phyloP scores from a whole-genome alignment of 2,113 vertebrate genomes.

The Sinosuthora webbiana region DNA sequence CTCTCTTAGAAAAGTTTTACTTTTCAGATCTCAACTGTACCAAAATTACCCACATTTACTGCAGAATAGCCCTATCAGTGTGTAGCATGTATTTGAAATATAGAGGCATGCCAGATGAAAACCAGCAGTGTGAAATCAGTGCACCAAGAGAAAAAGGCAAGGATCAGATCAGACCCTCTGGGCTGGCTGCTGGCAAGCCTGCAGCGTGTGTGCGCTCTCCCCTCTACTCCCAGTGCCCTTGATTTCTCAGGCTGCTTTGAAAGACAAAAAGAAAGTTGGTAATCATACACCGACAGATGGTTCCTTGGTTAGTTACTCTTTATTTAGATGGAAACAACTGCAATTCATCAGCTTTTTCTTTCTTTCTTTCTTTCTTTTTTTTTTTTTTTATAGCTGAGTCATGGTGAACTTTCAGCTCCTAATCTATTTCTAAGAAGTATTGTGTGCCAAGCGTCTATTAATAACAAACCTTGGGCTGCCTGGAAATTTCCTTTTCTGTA shows the following conservation, averaged over 20 bases:
- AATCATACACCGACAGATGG: slow-evolving; percentile 68
- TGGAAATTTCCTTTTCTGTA: slow-evolving; percentile 17
- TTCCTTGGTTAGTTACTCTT: slow-evolving; percentile 56
- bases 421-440: slow-evolving; percentile 45
- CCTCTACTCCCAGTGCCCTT: slow-evolving; percentile 18
- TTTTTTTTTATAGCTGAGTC: not conserved
- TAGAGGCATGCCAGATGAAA: not conserved
- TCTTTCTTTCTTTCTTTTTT: not conserved
- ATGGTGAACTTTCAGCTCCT: slow-evolving; percentile 24
- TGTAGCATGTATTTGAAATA: not conserved
- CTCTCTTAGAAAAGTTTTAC: not conserved
- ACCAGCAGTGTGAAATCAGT: not conserved
- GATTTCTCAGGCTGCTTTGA: slow-evolving; percentile 48
- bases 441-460: slow-evolving; percentile 8
- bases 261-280: slow-evolving; percentile 70
- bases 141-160: not conserved
- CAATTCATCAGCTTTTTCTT: slow-evolving; percentile 15
- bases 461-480: slow-evolving; percentile 2
- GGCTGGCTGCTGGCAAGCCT: not conserved
- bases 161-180: not conserved
- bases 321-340: slow-evolving; percentile 64
- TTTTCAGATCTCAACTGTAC: not conserved
- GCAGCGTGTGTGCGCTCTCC: not conserved
- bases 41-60: not conserved
- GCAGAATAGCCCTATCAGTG: not conserved